These are phyloP conservation scores for Adoxophyes honmai DNA, from an alignment of 1,140 invertebrate species.

Conservation along the genomic window DNA sequence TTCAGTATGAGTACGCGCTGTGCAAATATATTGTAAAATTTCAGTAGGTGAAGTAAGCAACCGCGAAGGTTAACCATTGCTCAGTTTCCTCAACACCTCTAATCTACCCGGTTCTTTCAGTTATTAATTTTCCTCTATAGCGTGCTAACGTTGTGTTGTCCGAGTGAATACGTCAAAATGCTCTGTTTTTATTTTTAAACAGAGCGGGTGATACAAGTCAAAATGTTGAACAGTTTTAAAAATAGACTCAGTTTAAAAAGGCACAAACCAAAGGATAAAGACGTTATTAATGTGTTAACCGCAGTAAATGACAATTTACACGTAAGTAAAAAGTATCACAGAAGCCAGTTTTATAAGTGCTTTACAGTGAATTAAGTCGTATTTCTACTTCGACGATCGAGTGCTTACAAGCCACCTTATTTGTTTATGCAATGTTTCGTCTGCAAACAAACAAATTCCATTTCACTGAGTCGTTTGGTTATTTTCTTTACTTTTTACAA, in stretches of 20 bases:
- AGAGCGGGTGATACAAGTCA: conserved; percentile 1
- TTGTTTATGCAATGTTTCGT: conserved; percentile 41
- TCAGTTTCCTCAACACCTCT: conserved; percentile 20
- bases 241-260: conserved; percentile 37
- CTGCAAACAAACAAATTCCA: conserved; percentile 61
- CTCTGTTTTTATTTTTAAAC: background rate
- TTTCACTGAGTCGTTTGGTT: conserved; percentile 44
- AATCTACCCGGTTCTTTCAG: conserved; percentile 3
- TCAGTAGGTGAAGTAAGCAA: conserved; percentile 30
- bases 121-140: background rate
- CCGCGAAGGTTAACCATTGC: conserved; percentile 22
- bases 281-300: background rate
- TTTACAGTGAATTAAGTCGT: too few species aligned
- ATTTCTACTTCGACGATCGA: too few species aligned
- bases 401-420: background rate
- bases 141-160: background rate
- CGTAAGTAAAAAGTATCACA: conserved; percentile 23
- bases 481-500: conserved; percentile 42
- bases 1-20: conserved; percentile 26
- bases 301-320: conserved; percentile 10
- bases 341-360: too few species aligned
- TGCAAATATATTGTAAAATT: conserved; percentile 30
- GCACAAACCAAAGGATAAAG: conserved; percentile 21
- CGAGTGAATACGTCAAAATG: background rate
- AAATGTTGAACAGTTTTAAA: conserved; percentile 34